Evolutionary conservation across 2,888 invertebrate species (phyloP), one percentile per base, ranked within the genome.

Genomic region (Schrankia costaestrigalis): DNA sequence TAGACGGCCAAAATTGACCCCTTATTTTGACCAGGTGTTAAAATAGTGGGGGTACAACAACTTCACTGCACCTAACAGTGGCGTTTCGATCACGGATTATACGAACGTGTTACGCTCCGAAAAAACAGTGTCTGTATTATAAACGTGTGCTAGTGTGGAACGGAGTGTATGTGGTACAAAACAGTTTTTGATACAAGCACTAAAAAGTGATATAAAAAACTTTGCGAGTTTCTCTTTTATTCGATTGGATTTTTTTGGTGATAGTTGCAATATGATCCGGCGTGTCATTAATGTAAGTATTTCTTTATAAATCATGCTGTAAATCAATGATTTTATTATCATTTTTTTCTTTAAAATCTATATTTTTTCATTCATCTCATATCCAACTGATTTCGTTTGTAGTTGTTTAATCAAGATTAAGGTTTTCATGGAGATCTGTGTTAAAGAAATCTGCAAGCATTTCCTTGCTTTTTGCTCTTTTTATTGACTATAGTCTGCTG

Each of bases 161-260:
- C 55, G 34, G 26, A 41, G 54, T 50, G 36, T 53, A 31, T 48
- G 53, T 49, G 56, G 26, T 35, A 33, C 36, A 49, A 43, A 50
- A 48, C 55, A 43, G 33, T 42, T 46, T 46, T 32, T 26, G 31
- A 55, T 57, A 51, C 10, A 30, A 38, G 27, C 26, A 46, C 5
- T 28, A 31, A 35, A 25, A 35, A 23, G 46, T 48, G 46, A 35
- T 30, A 1, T n/a, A 43, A 28, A 51, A 54, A 38, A 42, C 45
- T 40, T 23, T 26, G 36, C 31, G 26, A 56, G 39, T 57, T 56
- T 56, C 51, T 49, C 55, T 54, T 54, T 46, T 31, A 13, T 29
- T 25, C 24, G 35, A 54, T 48, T 40, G 56, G 52, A 57, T 56
- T 46, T 53, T 50, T n/a, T 41, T 39, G 25, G 39, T 52, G 36